Base-by-base conservation (phyloP, 2,888 invertebrate species). In the Alcis repandata region DNA sequence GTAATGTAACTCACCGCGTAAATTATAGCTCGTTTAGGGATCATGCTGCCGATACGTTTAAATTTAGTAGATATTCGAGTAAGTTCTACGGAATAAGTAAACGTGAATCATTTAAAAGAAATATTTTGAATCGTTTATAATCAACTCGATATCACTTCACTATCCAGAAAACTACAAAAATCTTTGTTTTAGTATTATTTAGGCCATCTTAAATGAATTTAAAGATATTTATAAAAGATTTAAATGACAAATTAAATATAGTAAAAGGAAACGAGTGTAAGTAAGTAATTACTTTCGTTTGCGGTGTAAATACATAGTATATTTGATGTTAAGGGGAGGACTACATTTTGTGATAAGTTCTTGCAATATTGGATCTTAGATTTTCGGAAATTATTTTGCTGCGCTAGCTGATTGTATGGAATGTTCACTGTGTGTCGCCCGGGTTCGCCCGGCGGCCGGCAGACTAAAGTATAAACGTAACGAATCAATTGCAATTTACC, bases 171-270 rank as follows among this genome's bases (percentile, higher is more conserved):
- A 65, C 73, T 74, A 69, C 76, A 75, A 86, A 85, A 51, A 36
- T 4, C 2, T 4, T 38, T 19, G 20, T 51, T 65, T 83, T 89
- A 88, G 87, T 88, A 87, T 88, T 88, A 89, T 89, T 90, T 90
- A 91, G 87, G 88, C 86, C 89, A 89, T 88, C 85, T 81, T 81
- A 88, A 83, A 89, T 89, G 87, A 90, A 89, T 88, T 90, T 90
- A 90, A 89, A 85, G 75, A 82, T 91, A 90, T 91, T 89, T 91
- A 91, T 89, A 45, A 78, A 77, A 75, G 79, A 79, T 61, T 27
- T 83, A 89, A 89, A 90, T 89, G 87, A 92, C 90, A 92, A 91
- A 91, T 90, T 90, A 88, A 85, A 87, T 91, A 87, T 91, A 91
- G 89, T 87, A 76, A 59, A 64, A 19, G 86, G 79, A 79, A 80